These are phyloP conservation scores for Hippocampus mohnikei DNA, from an alignment of 2,113 vertebrate species.

Conservation along the genomic window DNA sequence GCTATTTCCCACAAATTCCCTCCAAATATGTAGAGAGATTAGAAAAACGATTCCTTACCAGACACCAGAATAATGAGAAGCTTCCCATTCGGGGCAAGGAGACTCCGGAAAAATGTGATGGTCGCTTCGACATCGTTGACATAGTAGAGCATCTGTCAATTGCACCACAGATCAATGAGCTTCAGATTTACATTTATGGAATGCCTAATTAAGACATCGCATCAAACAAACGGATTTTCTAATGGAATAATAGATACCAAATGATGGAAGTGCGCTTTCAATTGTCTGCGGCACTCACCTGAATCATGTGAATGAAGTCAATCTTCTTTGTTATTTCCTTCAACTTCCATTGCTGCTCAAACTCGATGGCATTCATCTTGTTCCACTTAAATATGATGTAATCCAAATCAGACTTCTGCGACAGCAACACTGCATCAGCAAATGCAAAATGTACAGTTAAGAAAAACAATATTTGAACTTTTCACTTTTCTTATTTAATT, in stretches of 20 bases:
- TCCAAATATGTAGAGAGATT: neutral
- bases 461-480: neutral
- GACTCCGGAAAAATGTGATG: constrained; percentile 80
- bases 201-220: constrained; percentile 29
- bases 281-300: constrained; percentile 64
- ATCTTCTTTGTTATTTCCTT: constrained; percentile 76
- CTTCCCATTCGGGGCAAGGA: constrained; percentile 77
- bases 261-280: neutral
- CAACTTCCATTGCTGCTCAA: constrained; percentile 76
- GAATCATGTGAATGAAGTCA: constrained; percentile 95
- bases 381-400: constrained; percentile 85
- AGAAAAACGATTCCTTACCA: constrained; percentile 68
- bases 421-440: constrained; percentile 72
- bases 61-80: constrained; percentile 87
- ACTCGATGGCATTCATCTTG: constrained; percentile 82
- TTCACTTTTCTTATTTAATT: neutral
- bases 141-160: constrained; percentile 84
- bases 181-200: constrained; percentile 30
- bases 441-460: constrained; percentile 1
- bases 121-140: constrained; percentile 80
- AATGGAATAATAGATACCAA: constrained; percentile 35
- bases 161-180: constrained; percentile 42
- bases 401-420: constrained; percentile 74
- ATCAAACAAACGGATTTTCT: constrained; percentile 34
- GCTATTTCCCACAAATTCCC: too few relatives aligned